Base-by-base conservation (phyloP, 1,140 invertebrate species). In the Tetramorium alpestre region DNA sequence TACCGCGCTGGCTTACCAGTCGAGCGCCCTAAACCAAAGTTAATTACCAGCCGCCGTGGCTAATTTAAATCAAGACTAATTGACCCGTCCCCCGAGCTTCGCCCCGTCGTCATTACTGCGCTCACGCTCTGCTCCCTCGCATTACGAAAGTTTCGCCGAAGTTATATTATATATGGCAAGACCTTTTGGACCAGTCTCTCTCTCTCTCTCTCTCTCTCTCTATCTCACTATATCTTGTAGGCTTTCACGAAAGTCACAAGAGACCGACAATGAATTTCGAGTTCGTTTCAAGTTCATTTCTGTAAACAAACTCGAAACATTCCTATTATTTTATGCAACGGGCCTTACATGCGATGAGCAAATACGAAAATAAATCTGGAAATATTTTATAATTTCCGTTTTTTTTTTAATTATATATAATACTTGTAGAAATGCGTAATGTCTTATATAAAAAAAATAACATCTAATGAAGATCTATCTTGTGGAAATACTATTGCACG, bases 51-150 rank as follows among this genome's bases (percentile, higher is more conserved):
- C 82, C 88, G 88, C 89, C 91, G 84, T 78, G 88, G 90, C 91
- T 94, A 93, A 95, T 94, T 94, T 94, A 92, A 94, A 95, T 94
- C 91, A 94, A 93, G 93, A 92, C 93, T 94, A 94, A 95, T 94
- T 93, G 93, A 95, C 94, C 91, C 89, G 81, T 84, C 69, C 75
- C 41, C 28, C 69, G 69, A 60, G 41, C 80, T 47, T 56, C 60
- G 10, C 41, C 64, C 86, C 60, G 56, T 67, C 62, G 60, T 67
- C 85, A 88, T 89, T 88, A 89, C 77, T 77, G 44, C 70, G 62
- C 38, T 91, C 75, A 72, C 70, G 51, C 73, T 82, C 58, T 82
- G 44, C 41, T 62, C 86, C 67, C 75, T 85, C 75, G 88, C 91
- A 93, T 94, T 92, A 92, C 82, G 87, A 92, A 94, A 94, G 89